Conservation (phyloP, 2,888 invertebrate genomes). For the Ormyrus rosae region DNA sequence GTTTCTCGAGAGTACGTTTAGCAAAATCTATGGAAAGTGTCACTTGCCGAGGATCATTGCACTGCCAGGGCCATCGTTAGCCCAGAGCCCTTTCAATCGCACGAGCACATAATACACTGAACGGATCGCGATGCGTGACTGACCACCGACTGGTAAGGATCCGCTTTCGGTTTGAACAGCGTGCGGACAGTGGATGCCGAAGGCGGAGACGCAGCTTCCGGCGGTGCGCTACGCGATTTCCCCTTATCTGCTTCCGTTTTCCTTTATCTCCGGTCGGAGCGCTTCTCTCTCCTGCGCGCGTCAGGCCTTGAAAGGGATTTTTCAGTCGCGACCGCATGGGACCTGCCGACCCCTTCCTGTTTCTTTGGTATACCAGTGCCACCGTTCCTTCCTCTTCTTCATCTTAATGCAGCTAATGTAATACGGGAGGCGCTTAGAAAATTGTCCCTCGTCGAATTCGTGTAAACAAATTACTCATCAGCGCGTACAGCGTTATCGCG, state of each 20-base stretch:
- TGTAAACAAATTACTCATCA: too few species aligned
- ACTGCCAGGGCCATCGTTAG: background rate
- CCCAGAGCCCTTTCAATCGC: too few species aligned
- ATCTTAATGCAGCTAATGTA: too few species aligned
- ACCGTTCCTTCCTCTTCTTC: background rate
- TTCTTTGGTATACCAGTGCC: background rate
- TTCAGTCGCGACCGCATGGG: slow-evolving; percentile 24
- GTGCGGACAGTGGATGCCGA: slow-evolving; percentile 55
- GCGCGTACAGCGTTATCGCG: too few species aligned
- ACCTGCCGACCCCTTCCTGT: background rate
- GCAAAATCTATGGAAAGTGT: background rate
- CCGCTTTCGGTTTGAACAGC: slow-evolving; percentile 42
- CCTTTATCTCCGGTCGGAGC: slow-evolving; percentile 64
- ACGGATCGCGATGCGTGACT: slow-evolving; percentile 55
- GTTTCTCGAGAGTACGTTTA: slow-evolving; percentile 12
- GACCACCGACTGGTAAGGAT: slow-evolving; percentile 31
- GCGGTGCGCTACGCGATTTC: slow-evolving; percentile 67
- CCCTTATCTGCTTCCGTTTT: slow-evolving; percentile 72
- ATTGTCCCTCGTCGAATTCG: too few species aligned
- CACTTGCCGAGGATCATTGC: slow-evolving; percentile 14
- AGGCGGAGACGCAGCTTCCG: slow-evolving; percentile 72
- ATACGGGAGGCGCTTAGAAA: too few species aligned
- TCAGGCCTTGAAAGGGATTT: slow-evolving; percentile 67
- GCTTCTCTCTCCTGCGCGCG: slow-evolving; percentile 45
- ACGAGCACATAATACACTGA: slow-evolving; percentile 55